Base-by-base conservation (phyloP, 2,113 vertebrate genomes). In the Vidua macroura region DNA sequence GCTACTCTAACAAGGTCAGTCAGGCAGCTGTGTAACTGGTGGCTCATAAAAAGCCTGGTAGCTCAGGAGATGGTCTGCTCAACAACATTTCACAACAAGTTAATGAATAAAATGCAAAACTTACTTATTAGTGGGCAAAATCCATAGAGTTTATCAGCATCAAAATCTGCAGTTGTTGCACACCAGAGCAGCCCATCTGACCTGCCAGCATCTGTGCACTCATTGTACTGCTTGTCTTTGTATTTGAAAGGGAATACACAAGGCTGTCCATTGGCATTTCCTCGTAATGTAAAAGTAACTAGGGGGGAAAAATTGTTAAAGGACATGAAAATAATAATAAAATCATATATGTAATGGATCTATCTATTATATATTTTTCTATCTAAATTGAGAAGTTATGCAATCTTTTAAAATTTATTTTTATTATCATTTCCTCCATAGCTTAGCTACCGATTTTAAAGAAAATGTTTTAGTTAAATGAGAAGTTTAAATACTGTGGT, bases 231-330 rank as follows among this genome's bases (percentile, higher is more conserved):
- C 74, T 98, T 98, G 6, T 95, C 93, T 1, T 7, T 1, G 60
- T 97, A 99, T 94, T 98, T 98, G 94, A 99, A 99, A 13, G 99
- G 99, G 87, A 99, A 99, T n/a, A 98, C 97, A 81, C 99, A 99
- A 7, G 98, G 97, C 5, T 75, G 93, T 56, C 99, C 99, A 3
- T 98, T 98, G 8, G 98, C 91, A 80, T 99, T 99, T 43, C 99
- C 99, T 63, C 59, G 95, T 37, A 99, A 81, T 2, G 98, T 98
- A 96, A 98, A 99, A 31, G 96, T 94, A 87, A 98, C 99, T 99
- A 89, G 22, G 82, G 79, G 22, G 83, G 80, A 70, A 48, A 73
- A 19, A 93, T 11, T 4, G 2, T 69, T 31, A 55, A 69, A 67
- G 4, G 5, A 25, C 14, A 55, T 35, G 6, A 52, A 76, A 80